Conservation (phyloP, 2,113 vertebrate genomes). For the Aleadryas rufinucha region DNA sequence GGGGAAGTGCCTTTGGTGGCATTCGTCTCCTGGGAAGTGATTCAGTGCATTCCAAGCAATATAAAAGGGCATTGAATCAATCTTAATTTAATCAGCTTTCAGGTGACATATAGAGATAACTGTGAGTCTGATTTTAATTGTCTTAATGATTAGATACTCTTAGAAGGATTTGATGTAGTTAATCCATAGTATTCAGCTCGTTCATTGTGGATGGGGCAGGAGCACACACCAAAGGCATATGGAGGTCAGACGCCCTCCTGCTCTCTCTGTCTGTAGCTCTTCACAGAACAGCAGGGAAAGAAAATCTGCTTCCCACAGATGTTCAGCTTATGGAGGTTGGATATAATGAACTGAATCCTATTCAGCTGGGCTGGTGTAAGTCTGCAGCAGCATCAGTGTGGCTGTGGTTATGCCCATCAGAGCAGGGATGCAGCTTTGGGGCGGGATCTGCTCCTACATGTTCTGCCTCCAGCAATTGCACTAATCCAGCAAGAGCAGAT, state of each 20-base stretch:
- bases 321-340: not conserved
- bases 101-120: not conserved
- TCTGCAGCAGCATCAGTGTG: not conserved
- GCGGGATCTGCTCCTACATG: not conserved
- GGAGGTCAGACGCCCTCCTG: not conserved
- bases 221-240: not conserved
- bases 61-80: not conserved
- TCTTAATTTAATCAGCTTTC: slow-evolving; percentile 17
- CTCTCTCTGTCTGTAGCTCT: not conserved
- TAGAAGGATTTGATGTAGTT: slow-evolving; percentile 9
- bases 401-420: accelerated
- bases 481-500: not conserved
- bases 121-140: slow-evolving; percentile 19
- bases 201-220: not conserved
- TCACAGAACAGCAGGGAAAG: not conserved
- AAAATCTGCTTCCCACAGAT: slow-evolving; percentile 26
- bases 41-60: not conserved
- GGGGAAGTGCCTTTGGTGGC: not conserved
- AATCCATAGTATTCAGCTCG: not conserved
- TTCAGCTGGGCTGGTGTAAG: not conserved
- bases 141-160: slow-evolving; percentile 13
- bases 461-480: not conserved
- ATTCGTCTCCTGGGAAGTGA: not conserved
- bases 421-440: not conserved
- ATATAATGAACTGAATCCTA: not conserved